These are phyloP conservation scores for Cinclus mexicanus DNA, from an alignment of 2,113 vertebrate genomes.

Conservation along the genomic window DNA sequence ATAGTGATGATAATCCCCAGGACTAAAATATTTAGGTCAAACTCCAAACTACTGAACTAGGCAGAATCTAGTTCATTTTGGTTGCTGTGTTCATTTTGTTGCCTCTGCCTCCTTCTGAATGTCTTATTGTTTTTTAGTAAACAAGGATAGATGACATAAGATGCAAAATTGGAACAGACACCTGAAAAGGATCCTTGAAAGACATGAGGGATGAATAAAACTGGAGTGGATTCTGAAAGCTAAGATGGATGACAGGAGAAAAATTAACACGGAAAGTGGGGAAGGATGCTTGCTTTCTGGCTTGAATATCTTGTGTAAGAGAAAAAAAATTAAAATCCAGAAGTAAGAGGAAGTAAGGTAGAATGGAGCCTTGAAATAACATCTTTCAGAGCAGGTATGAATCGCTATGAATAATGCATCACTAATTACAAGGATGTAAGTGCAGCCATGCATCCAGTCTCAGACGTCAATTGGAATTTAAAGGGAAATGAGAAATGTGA, in stretches of 20 bases:
- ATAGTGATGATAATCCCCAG: neutral
- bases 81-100: neutral
- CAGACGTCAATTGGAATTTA: neutral
- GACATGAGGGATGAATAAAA: neutral
- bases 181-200: neutral
- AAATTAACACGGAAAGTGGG: neutral
- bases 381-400: neutral
- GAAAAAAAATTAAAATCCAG: neutral
- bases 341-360: neutral
- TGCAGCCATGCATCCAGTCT: neutral
- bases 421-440: constrained; percentile 13
- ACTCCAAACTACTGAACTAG: neutral
- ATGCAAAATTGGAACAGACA: neutral
- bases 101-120: neutral
- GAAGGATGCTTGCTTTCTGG: neutral
- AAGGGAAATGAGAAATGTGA: neutral
- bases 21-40: neutral
- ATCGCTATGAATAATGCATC: constrained; percentile 5
- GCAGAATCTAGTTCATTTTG: neutral
- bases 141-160: neutral
- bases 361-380: neutral
- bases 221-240: neutral
- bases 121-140: neutral
- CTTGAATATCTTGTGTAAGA: neutral
- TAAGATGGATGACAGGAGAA: neutral